phyloP scores from a whole-genome alignment of 2,888 invertebrate genomes.

The Amaurobius ferox region DNA sequence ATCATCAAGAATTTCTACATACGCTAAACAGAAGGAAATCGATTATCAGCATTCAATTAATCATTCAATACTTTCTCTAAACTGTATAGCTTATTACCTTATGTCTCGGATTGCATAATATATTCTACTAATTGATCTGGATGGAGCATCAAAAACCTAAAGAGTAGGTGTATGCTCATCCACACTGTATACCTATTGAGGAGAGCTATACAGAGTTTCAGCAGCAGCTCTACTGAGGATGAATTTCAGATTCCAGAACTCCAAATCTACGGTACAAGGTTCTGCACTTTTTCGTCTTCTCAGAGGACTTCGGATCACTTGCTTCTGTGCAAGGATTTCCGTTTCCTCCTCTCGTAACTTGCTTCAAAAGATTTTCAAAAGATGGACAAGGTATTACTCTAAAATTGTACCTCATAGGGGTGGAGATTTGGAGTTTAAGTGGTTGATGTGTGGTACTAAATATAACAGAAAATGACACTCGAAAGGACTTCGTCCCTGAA shows the following conservation, averaged over 20 bases:
- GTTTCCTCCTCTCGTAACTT: no score
- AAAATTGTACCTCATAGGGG: background rate
- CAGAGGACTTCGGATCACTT: background rate
- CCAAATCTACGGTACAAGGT: slow-evolving; percentile 31
- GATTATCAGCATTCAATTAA: slow-evolving; percentile 9
- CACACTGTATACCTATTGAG: slow-evolving; percentile 64
- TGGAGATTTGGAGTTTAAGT: no score
- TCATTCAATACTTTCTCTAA: background rate
- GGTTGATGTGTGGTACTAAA: no score
- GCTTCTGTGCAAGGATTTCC: background rate
- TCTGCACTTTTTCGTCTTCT: slow-evolving; percentile 1
- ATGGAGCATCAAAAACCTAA: slow-evolving; percentile 4
- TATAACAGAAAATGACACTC: no score
- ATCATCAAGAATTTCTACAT: no score
- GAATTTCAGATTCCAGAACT: slow-evolving; percentile 58
- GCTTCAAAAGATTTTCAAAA: background rate
- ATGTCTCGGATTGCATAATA: background rate
- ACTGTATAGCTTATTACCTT: background rate
- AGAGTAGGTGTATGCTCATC: slow-evolving; percentile 46
- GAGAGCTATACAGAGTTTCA: slow-evolving; percentile 56
- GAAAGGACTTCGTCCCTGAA: no score
- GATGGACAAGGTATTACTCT: background rate
- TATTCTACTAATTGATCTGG: background rate
- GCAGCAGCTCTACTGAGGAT: slow-evolving; percentile 48
- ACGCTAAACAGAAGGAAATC: no score